Evolutionary conservation across 92 coral and sea anemone species (phyloP).

Genomic region (Epizoanthus rinbou): DNA sequence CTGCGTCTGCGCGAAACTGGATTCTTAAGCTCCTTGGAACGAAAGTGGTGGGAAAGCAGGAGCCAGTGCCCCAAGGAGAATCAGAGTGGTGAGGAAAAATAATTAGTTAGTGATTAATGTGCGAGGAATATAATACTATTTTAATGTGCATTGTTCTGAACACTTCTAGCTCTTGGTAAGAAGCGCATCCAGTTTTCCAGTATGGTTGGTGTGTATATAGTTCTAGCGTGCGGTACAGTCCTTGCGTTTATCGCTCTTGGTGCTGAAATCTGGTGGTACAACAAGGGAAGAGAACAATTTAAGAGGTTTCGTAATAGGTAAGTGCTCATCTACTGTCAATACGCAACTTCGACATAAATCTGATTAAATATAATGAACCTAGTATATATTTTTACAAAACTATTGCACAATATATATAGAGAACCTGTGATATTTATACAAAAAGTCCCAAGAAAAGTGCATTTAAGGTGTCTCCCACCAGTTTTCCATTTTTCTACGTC

Average conservation of each 20-base stretch:
- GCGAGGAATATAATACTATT: no score
- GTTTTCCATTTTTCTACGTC: no score
- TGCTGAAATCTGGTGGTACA: conserved; percentile 20
- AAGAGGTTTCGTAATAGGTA: not conserved
- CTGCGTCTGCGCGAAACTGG: conserved; percentile 68
- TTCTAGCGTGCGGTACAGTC: conserved; percentile 1
- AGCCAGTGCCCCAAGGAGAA: conserved; percentile 42
- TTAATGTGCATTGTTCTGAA: no score
- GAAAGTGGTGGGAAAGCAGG: conserved; percentile 64
- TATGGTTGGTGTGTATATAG: conserved; percentile 25
- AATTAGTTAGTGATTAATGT: no score
- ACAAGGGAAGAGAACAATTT: not conserved
- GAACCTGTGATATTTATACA: no score
- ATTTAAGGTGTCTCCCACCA: no score
- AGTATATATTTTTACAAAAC: no score
- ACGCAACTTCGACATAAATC: not conserved
- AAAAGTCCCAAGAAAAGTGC: no score
- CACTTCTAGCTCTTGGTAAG: conserved; percentile 5
- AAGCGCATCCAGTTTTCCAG: conserved; percentile 23
- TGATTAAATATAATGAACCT: no score
- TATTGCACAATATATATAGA: no score
- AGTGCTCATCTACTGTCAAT: not conserved
- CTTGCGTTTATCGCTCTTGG: not conserved
- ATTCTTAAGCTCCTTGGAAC: conserved; percentile 53
- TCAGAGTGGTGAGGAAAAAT: no score